Evolutionary conservation across 2,888 invertebrate genomes (phyloP).

Genomic region (Mesochorus sp.): DNA sequence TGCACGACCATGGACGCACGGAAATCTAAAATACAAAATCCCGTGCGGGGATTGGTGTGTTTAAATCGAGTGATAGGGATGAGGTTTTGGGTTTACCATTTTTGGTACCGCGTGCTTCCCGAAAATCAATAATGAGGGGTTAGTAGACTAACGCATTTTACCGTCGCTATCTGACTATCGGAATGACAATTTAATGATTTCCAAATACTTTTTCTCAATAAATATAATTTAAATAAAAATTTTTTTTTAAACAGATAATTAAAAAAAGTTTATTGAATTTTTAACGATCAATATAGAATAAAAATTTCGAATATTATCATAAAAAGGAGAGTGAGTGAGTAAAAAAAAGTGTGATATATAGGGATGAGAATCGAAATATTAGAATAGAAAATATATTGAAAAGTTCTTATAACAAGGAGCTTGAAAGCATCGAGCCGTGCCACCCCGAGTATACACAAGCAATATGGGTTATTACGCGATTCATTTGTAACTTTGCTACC

Average conservation of each 20-base stretch:
- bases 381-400: constrained; percentile 73
- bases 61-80: constrained; percentile 34
- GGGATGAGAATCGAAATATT: constrained; percentile 58
- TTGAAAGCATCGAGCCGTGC: constrained; percentile 66
- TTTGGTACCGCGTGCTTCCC: background rate
- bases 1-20: background rate
- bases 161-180: background rate
- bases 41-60: constrained; percentile 21
- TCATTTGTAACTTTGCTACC: constrained; percentile 78
- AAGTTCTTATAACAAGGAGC: constrained; percentile 72
- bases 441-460: constrained; percentile 74
- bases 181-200: background rate
- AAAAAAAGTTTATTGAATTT: background rate
- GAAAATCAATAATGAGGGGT: background rate
- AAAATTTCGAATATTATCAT: constrained; percentile 1
- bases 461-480: constrained; percentile 77
- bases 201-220: background rate
- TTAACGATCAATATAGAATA: background rate
- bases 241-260: background rate
- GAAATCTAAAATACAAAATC: constrained; percentile 20
- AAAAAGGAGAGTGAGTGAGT: background rate
- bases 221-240: background rate
- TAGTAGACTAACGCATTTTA: background rate
- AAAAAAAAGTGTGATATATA: constrained; percentile 11
- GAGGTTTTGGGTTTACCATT: background rate